Conservation (phyloP, 2,797 vertebrate genomes). For the Gymnothorax reevesii region DNA sequence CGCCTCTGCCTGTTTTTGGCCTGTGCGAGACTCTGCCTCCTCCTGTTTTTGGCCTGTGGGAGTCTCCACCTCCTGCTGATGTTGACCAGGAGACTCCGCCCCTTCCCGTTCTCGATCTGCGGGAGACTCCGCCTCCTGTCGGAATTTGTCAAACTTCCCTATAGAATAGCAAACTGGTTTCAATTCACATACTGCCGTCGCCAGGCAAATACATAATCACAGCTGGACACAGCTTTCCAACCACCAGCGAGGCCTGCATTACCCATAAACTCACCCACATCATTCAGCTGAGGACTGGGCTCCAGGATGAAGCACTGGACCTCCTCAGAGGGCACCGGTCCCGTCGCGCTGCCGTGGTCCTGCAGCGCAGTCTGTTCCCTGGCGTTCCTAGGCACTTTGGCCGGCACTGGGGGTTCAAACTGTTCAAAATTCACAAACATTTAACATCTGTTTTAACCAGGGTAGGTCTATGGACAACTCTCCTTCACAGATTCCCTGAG, state of each 20-base stretch:
- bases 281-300: background rate
- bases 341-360: background rate
- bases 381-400: background rate
- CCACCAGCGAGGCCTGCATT: too few species aligned
- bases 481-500: too few species aligned
- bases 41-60: background rate
- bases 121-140: constrained; percentile 14
- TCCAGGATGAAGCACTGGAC: background rate
- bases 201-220: background rate
- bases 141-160: constrained; percentile 19
- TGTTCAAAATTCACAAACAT: background rate
- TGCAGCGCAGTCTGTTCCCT: background rate
- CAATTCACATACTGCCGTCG: background rate
- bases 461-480: too few species aligned
- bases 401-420: background rate
- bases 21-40: background rate
- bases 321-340: background rate
- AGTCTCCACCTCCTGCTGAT: background rate
- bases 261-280: background rate
- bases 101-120: background rate
- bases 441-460: too few species aligned
- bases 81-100: background rate
- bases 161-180: background rate
- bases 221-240: background rate
- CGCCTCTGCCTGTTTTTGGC: background rate